Evolutionary conservation across 2,797 vertebrate genomes (phyloP).

Genomic region (Artibeus jamaicensis): DNA sequence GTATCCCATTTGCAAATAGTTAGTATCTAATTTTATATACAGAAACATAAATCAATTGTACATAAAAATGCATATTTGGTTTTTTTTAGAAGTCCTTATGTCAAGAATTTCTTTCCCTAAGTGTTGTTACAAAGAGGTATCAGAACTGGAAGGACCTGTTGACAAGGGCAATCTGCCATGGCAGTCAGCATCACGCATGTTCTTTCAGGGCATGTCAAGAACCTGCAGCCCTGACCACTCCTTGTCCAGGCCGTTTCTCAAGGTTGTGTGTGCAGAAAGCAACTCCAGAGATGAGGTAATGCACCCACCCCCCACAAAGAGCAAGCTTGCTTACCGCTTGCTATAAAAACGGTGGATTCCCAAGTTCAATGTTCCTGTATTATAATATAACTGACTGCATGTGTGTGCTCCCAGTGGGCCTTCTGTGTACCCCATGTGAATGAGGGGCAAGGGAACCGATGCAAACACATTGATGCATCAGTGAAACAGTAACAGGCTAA

Average conservation of each 20-base stretch:
- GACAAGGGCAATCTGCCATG: not conserved
- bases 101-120: not conserved
- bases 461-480: not conserved
- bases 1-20: not conserved
- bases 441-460: not conserved
- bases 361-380: not conserved
- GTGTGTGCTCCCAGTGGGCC: not conserved
- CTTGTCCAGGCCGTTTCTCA: not conserved
- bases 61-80: not conserved
- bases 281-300: not conserved
- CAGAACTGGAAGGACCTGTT: not conserved
- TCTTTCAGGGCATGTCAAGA: not conserved
- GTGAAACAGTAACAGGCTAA: not conserved
- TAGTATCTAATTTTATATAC: not conserved
- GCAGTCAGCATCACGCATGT: not conserved
- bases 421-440: not conserved
- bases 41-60: not conserved
- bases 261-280: not conserved
- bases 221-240: not conserved
- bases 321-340: not conserved
- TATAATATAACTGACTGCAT: not conserved
- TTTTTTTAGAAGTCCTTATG: not conserved
- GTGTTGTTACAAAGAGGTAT: not conserved
- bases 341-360: not conserved
- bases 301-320: not conserved